These are phyloP conservation scores for Arvicanthis niloticus DNA, from an alignment of 2,113 vertebrate genomes.

Conservation along the genomic window DNA sequence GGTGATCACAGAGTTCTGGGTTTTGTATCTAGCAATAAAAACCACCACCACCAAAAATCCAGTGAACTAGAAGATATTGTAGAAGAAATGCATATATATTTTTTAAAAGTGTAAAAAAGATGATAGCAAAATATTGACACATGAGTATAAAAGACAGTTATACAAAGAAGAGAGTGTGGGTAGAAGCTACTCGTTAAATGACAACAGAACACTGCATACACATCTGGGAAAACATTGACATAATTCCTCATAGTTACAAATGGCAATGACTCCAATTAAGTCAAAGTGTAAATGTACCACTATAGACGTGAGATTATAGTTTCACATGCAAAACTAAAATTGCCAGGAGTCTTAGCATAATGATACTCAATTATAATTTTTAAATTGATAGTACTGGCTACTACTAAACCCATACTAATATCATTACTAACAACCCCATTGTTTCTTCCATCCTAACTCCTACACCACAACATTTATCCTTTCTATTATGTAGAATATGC, in stretches of 20 bases:
- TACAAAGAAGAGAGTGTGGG: background rate
- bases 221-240: background rate
- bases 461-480: constrained; percentile 45
- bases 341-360: constrained; percentile 82
- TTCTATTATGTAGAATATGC: constrained; percentile 81
- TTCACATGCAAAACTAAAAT: constrained; percentile 57
- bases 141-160: background rate
- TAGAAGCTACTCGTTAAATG: background rate
- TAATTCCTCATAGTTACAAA: background rate
- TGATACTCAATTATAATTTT: constrained; percentile 81
- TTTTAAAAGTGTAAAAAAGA: background rate
- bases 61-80: background rate
- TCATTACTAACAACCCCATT: constrained; percentile 79
- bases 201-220: background rate
- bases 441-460: constrained; percentile 76
- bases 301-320: background rate
- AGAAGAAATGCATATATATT: background rate
- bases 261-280: background rate
- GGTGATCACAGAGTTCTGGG: background rate
- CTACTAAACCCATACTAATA: constrained; percentile 85
- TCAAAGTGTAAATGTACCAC: background rate
- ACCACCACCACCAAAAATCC: background rate
- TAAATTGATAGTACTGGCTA: constrained; percentile 86
- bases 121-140: background rate
- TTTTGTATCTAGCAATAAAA: background rate